A percentile compares a stretch with the other conserved stretches of the same genome.
Evolutionary conservation across 2,888 invertebrate species (phyloP).

Genomic region (Syrphus vitripennis): DNA sequence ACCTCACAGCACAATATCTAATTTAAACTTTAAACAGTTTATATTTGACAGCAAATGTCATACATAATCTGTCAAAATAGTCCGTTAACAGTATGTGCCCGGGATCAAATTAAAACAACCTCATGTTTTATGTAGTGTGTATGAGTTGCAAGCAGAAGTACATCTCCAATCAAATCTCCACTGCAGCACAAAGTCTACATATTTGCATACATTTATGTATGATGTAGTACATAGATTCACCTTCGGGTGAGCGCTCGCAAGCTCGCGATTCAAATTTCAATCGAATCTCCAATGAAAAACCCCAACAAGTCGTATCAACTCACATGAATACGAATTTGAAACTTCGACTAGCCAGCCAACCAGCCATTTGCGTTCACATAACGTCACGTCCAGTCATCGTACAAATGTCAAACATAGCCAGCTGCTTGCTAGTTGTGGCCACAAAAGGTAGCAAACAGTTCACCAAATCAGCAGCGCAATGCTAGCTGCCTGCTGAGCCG

Average conservation of each 20-base stretch:
- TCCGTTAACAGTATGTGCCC: neutral
- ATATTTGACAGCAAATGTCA: slow-evolving; percentile 58
- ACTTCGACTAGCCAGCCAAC: slow-evolving; percentile 28
- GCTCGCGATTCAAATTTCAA: slow-evolving; percentile 65
- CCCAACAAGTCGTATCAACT: slow-evolving; percentile 37
- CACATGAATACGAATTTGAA: slow-evolving; percentile 67
- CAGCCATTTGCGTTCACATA: slow-evolving; percentile 48
- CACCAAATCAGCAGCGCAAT: slow-evolving; percentile 41
- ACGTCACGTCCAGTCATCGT: slow-evolving; percentile 64
- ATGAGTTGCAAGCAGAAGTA: too few relatives aligned
- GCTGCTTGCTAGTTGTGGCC: slow-evolving; percentile 58
- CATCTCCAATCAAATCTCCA: neutral
- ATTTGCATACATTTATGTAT: neutral
- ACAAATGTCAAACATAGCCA: slow-evolving; percentile 69
- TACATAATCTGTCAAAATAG: slow-evolving; percentile 37
- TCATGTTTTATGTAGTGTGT: neutral
- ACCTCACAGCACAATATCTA: neutral
- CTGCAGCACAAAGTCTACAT: neutral
- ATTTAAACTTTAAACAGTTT: slow-evolving; percentile 3
- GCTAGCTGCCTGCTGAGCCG: neutral
- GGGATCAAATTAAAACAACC: slow-evolving; percentile 33
- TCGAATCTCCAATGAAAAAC: slow-evolving; percentile 54
- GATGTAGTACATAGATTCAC: slow-evolving; percentile 35
- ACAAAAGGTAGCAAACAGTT: slow-evolving; percentile 62
- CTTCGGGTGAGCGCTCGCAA: slow-evolving; percentile 44